A percentile compares a stretch with the other conserved stretches of the same genome.
Conservation (phyloP, 2,888 invertebrate species). For the Sturmia bella region DNA sequence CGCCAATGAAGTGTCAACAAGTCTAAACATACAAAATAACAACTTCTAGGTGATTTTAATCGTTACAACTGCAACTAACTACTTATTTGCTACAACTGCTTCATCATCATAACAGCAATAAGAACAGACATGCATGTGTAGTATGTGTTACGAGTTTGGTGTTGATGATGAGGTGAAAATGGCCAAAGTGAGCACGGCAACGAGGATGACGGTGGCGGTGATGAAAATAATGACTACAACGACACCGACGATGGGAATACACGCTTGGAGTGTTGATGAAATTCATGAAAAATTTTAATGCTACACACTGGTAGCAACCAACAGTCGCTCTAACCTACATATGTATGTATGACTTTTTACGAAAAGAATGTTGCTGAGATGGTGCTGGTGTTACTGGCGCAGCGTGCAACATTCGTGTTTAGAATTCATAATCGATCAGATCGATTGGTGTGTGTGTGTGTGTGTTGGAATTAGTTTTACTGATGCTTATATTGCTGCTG, state of each 20-base stretch:
- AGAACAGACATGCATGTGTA: conserved; percentile 21
- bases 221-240: conserved; percentile 42
- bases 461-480: background rate
- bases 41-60: conserved; percentile 64
- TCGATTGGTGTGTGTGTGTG: conserved; percentile 58
- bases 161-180: conserved; percentile 40
- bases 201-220: conserved; percentile 8
- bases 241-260: conserved; percentile 26
- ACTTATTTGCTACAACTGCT: conserved; percentile 51
- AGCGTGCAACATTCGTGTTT: conserved; percentile 72
- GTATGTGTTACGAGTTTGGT: conserved; percentile 40
- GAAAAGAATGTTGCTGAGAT: conserved; percentile 6
- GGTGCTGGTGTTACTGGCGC: conserved; percentile 68
- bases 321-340: conserved; percentile 12
- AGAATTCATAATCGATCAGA: conserved; percentile 77
- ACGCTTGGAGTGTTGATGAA: conserved; percentile 35
- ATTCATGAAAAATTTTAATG: conserved; percentile 46
- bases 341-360: background rate
- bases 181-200: conserved; percentile 6
- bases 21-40: conserved; percentile 74
- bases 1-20: conserved; percentile 81
- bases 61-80: conserved; percentile 55
- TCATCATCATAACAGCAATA: conserved; percentile 42
- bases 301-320: conserved; percentile 16
- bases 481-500: conserved; percentile 33